A percentile compares a stretch with the other conserved stretches of the same genome.
These are phyloP conservation scores for Geodia barretti DNA, from an alignment of 37 sponge, comb jelly and placozoan genomes.

Conservation along the genomic window DNA sequence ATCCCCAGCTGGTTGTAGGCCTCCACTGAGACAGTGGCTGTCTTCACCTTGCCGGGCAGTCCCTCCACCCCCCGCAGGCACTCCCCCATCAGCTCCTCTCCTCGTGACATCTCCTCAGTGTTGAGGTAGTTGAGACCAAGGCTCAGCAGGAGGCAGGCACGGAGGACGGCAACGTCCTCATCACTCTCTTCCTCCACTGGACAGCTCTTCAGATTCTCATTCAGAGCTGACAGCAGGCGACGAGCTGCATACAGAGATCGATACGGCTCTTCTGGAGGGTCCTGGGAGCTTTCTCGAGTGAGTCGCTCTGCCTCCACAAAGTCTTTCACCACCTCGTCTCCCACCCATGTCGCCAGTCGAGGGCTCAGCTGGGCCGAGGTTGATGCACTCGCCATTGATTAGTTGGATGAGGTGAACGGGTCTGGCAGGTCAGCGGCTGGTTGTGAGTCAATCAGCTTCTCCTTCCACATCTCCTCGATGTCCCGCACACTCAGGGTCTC, in stretches of 20 bases:
- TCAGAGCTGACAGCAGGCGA: slow-evolving; percentile 21
- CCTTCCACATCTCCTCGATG: slow-evolving; percentile 68
- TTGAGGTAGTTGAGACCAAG: slow-evolving; percentile 78
- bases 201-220: slow-evolving; percentile 23
- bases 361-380: background rate
- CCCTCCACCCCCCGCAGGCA: slow-evolving; percentile 21
- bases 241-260: slow-evolving; percentile 65
- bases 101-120: slow-evolving; percentile 52
- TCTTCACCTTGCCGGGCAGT: slow-evolving; percentile 16
- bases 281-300: slow-evolving; percentile 13
- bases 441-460: slow-evolving; percentile 41
- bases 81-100: slow-evolving; percentile 28
- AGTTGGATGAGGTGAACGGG: background rate
- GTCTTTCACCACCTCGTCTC: slow-evolving; percentile 19
- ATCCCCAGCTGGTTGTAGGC: slow-evolving; percentile 73
- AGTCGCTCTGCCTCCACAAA: slow-evolving; percentile 28
- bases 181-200: slow-evolving; percentile 4
- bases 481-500: slow-evolving; percentile 53
- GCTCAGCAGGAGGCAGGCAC: slow-evolving; percentile 25
- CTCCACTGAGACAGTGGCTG: slow-evolving; percentile 41
- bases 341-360: slow-evolving; percentile 31
- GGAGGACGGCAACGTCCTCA: slow-evolving; percentile 11
- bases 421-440: background rate
- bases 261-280: slow-evolving; percentile 73
- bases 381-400: slow-evolving; percentile 4